These are phyloP conservation scores for Syrrhaptes paradoxus DNA, from an alignment of 2,113 vertebrate species.

Conservation along the genomic window DNA sequence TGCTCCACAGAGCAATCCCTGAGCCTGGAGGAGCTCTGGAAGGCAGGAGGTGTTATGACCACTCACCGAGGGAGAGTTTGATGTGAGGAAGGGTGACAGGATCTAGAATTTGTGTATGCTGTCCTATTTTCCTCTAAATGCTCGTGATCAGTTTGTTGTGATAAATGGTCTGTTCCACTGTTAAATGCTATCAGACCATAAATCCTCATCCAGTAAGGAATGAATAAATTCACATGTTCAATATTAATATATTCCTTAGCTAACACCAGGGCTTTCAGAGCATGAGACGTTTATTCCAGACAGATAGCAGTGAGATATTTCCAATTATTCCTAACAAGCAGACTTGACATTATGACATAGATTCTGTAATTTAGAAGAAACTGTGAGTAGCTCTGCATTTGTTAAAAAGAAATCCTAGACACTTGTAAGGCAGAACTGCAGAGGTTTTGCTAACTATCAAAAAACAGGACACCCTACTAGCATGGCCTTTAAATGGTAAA, in stretches of 20 bases:
- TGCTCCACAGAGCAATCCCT: not conserved
- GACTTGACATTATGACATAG: slow-evolving; percentile 11
- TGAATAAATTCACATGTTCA: not conserved
- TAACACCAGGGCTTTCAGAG: not conserved
- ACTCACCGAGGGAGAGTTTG: fast-evolving
- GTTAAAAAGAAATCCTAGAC: not conserved
- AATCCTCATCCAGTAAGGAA: not conserved
- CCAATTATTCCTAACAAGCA: slow-evolving; percentile 16
- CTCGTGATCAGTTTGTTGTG: not conserved
- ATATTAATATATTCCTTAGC: not conserved
- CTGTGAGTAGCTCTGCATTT: not conserved
- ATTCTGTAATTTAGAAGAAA: slow-evolving; percentile 22
- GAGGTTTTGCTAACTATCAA: not conserved
- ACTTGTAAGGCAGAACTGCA: not conserved
- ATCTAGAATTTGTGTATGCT: not conserved
- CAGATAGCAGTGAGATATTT: slow-evolving; percentile 10
- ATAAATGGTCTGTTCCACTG: not conserved
- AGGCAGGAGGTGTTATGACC: not conserved
- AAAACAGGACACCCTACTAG: not conserved
- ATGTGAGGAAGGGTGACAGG: not conserved
- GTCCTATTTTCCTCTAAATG: not conserved
- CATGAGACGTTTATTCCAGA: not conserved
- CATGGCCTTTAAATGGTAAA: not conserved
- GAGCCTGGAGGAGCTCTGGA: not conserved
- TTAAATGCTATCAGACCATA: not conserved